Percentiles rank a stretch among this genome's conserved stretches.
Evolutionary conservation across 1,140 invertebrate genomes (phyloP).

Genomic region (Cyrtorhinus lividipennis): DNA sequence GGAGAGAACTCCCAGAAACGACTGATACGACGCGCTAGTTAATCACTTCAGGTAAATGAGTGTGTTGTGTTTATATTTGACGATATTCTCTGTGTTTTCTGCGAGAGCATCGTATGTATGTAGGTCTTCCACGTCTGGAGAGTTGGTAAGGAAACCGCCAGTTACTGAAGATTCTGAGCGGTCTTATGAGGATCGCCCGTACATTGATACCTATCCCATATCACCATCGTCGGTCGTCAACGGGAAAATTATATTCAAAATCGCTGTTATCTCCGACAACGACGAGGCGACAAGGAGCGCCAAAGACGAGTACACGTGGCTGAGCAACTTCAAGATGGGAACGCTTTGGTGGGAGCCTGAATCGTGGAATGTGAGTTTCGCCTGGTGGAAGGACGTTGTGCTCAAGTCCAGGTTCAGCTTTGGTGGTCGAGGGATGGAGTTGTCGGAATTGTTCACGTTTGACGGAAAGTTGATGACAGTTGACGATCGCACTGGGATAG

Average conservation of each 20-base stretch:
- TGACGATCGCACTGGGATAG: slow-evolving; percentile 90
- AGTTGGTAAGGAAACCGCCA: no score
- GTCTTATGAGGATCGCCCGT: no score
- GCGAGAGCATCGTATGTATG: no score
- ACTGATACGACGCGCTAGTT: no score
- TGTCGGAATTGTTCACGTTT: slow-evolving; percentile 89
- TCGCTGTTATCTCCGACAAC: slow-evolving; percentile 82
- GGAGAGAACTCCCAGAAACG: no score
- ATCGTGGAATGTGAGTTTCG: slow-evolving; percentile 43
- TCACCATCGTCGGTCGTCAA: slow-evolving; percentile 45
- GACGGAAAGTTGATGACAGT: slow-evolving; percentile 80
- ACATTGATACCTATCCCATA: slow-evolving; percentile 84
- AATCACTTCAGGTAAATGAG: no score
- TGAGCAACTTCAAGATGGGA: slow-evolving; percentile 39
- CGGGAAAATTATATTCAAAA: slow-evolving; percentile 51
- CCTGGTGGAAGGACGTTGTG: slow-evolving; percentile 44
- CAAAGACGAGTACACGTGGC: slow-evolving; percentile 39
- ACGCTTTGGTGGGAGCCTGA: slow-evolving; percentile 45
- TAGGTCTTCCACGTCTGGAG: no score
- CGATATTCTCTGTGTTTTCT: no score
- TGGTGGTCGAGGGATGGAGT: slow-evolving; percentile 90
- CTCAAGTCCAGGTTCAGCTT: slow-evolving; percentile 52
- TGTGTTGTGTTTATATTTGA: no score
- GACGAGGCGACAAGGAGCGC: slow-evolving; percentile 66
- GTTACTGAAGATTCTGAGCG: no score